These are phyloP conservation scores for Drosophila parvula DNA, from an alignment of 1,140 invertebrate genomes.

Conservation along the genomic window DNA sequence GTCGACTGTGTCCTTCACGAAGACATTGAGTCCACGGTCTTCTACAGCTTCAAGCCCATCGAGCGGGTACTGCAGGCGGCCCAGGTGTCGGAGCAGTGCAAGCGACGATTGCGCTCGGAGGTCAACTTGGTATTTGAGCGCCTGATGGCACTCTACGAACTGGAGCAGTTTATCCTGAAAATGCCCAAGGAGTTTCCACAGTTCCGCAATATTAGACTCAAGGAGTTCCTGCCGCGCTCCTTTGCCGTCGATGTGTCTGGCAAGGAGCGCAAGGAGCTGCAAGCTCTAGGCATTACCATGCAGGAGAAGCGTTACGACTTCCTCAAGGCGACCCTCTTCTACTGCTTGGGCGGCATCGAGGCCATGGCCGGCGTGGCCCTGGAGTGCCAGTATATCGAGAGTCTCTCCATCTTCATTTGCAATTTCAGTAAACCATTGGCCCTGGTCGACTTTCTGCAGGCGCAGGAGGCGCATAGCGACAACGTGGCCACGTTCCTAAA, in stretches of 20 bases:
- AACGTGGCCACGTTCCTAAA: conserved; percentile 67
- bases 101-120: conserved; percentile 61
- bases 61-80: conserved; percentile 45
- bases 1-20: conserved; percentile 77
- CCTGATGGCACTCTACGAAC: conserved; percentile 74
- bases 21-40: conserved; percentile 63
- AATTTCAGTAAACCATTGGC: conserved; percentile 66
- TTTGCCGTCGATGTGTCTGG: conserved; percentile 40
- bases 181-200: conserved; percentile 78
- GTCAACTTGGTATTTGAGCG: conserved; percentile 75
- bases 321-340: conserved; percentile 60
- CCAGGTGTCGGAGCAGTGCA: conserved; percentile 52
- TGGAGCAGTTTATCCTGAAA: conserved; percentile 72
- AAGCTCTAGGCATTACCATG: conserved; percentile 52
- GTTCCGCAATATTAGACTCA: conserved; percentile 57
- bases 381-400: conserved; percentile 73
- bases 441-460: conserved; percentile 62
- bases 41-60: conserved; percentile 65
- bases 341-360: conserved; percentile 64
- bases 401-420: conserved; percentile 56
- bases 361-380: conserved; percentile 67
- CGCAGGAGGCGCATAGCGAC: conserved; percentile 70
- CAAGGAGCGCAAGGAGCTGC: conserved; percentile 42
- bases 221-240: conserved; percentile 58
- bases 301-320: conserved; percentile 37